Conservation (phyloP, 2,888 invertebrate species). For the Acanthosepion pharaonis region DNA sequence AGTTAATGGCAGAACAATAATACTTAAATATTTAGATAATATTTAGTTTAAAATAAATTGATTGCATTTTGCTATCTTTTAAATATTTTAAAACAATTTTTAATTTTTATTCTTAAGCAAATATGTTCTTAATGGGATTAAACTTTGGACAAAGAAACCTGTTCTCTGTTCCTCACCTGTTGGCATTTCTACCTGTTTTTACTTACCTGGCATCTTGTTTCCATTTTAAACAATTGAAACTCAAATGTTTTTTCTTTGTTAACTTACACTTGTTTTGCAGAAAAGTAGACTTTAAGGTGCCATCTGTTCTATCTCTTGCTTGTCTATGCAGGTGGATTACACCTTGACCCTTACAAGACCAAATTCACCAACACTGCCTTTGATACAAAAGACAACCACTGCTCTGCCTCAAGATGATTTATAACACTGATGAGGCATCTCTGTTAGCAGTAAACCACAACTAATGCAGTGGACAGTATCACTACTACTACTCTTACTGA, state of each 20-base stretch:
- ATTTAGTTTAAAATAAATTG: no score
- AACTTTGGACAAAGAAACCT: no score
- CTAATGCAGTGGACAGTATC: neutral
- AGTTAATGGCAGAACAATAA: neutral
- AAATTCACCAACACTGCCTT: neutral
- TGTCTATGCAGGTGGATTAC: neutral
- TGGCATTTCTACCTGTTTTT: neutral
- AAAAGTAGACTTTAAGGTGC: constrained; percentile 4
- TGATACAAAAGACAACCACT: no score
- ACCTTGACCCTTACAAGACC: neutral
- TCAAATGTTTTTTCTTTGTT: no score
- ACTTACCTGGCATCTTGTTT: no score
- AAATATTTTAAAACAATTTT: neutral
- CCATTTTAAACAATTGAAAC: no score
- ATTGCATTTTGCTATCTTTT: neutral
- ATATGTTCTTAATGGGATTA: neutral
- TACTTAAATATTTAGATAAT: neutral
- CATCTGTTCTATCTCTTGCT: neutral
- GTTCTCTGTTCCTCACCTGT: neutral
- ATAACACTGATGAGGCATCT: neutral
- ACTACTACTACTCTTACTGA: no score
- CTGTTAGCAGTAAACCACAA: neutral
- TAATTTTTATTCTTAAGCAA: neutral
- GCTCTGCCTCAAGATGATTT: neutral
- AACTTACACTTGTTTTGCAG: neutral